These are phyloP conservation scores for Porites australiensis DNA, from an alignment of 64 coral and sea anemone genomes.

Conservation along the genomic window DNA sequence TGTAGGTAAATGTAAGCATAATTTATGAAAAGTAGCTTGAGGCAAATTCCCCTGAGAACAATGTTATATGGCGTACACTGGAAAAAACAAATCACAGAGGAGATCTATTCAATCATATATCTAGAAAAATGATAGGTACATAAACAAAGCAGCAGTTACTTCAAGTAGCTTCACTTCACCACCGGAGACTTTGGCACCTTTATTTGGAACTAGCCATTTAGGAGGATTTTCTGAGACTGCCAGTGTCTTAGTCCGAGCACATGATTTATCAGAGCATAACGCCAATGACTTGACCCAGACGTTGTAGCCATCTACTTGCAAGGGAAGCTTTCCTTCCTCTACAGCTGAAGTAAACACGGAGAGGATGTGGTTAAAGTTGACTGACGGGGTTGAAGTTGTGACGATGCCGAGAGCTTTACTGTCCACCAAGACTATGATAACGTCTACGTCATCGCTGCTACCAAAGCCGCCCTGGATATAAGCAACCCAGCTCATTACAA, in stretches of 20 bases:
- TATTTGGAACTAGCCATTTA: background rate
- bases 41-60: no score
- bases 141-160: background rate
- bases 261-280: constrained; percentile 58
- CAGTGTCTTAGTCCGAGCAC: constrained; percentile 6
- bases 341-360: constrained; percentile 41
- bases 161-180: background rate
- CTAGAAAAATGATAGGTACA: background rate
- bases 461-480: constrained; percentile 14
- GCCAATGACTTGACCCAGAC: constrained; percentile 55
- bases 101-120: no score
- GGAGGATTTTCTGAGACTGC: constrained; percentile 33
- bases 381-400: background rate
- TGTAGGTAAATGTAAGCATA: no score
- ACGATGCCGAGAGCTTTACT: constrained; percentile 49
- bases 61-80: no score
- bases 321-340: constrained; percentile 17
- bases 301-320: constrained; percentile 65
- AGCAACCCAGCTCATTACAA: constrained; percentile 49
- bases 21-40: no score
- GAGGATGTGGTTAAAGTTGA: constrained; percentile 50
- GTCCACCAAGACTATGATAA: constrained; percentile 69
- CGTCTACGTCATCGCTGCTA: background rate
- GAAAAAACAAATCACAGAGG: no score
- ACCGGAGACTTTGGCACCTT: background rate